A percentile compares a stretch with the other conserved stretches of the same genome.
phyloP scores from a whole-genome alignment of 2,113 vertebrate species.

The Bettongia penicillata region DNA sequence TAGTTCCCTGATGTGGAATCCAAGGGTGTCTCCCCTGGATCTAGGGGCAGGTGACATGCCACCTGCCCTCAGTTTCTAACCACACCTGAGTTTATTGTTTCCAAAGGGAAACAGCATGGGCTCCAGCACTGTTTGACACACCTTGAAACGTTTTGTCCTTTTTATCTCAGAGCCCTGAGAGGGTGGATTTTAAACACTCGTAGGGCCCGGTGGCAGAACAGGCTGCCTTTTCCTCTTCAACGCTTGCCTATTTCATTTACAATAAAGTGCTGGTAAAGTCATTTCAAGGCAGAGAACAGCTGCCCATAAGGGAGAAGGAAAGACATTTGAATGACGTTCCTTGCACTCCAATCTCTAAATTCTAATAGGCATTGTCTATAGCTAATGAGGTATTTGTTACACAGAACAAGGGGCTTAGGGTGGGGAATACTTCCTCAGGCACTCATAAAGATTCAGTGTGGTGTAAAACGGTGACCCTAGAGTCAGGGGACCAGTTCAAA shows the following conservation, averaged over 20 bases:
- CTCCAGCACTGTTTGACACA: background rate
- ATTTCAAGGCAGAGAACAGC: conserved; percentile 24
- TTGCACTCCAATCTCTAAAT: background rate
- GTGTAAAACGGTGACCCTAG: background rate
- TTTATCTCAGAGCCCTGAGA: background rate
- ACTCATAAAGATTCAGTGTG: background rate
- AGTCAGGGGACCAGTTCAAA: background rate
- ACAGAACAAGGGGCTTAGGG: background rate
- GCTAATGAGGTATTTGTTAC: too few relatives aligned
- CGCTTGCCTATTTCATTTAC: background rate
- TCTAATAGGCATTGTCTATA: background rate
- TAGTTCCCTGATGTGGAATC: background rate
- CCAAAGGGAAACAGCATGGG: background rate
- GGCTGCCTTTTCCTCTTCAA: background rate
- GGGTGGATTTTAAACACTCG: background rate
- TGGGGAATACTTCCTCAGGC: background rate
- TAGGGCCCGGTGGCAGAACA: background rate
- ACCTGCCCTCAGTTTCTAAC: background rate
- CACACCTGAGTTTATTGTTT: background rate
- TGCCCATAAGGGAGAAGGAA: background rate
- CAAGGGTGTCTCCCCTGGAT: accelerated
- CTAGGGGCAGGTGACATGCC: background rate
- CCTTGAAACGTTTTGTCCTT: background rate
- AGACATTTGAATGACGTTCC: background rate
- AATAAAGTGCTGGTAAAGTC: background rate